These are phyloP conservation scores for Guaruba guarouba DNA, from an alignment of 2,113 vertebrate genomes.

Conservation along the genomic window DNA sequence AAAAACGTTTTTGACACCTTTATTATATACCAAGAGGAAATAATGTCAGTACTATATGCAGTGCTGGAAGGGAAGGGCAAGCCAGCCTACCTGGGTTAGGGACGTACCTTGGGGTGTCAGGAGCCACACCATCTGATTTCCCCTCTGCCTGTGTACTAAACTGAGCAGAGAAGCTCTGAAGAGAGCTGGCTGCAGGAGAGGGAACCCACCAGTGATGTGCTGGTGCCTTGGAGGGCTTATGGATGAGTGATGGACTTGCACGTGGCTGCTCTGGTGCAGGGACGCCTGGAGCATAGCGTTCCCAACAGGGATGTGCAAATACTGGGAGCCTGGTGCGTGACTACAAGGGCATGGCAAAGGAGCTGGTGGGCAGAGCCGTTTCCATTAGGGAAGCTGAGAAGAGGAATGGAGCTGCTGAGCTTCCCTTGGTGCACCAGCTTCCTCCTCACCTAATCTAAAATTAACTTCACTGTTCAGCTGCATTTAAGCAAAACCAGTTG, in stretches of 20 bases:
- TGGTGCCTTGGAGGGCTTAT: not conserved
- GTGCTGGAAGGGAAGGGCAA: not conserved
- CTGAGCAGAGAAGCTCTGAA: not conserved
- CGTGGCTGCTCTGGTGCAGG: not conserved
- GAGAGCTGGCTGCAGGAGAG: not conserved
- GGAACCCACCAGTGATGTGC: not conserved
- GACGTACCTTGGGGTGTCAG: not conserved
- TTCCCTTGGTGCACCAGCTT: constrained; percentile 39
- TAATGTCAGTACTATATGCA: accelerated
- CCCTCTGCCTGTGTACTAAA: accelerated
- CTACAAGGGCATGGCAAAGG: not conserved
- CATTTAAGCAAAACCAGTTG: constrained; percentile 67
- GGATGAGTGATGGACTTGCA: accelerated
- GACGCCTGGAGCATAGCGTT: not conserved
- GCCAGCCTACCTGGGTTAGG: not conserved
- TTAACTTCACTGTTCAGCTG: constrained; percentile 66
- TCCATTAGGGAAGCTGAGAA: not conserved
- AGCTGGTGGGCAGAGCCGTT: not conserved
- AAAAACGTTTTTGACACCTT: not conserved
- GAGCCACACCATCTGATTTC: not conserved
- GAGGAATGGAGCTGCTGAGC: not conserved
- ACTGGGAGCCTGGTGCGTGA: not conserved
- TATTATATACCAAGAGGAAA: not conserved
- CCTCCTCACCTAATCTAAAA: constrained; percentile 68
- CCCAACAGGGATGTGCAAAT: not conserved